Base-by-base conservation (phyloP, 1,140 invertebrate genomes). In the Laupala kohalensis region DNA sequence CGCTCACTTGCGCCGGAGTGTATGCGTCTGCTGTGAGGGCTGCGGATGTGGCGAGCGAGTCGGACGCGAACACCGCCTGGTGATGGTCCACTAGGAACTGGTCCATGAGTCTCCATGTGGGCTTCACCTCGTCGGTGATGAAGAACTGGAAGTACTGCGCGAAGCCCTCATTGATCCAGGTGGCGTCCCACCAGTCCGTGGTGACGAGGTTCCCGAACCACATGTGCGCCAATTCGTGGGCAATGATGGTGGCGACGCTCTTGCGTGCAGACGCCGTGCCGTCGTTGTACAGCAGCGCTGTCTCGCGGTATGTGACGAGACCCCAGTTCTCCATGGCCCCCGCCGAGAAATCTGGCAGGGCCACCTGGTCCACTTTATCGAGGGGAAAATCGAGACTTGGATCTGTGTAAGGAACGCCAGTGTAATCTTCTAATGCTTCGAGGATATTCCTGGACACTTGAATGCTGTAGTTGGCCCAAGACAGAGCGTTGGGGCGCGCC, bases 1-100 rank as follows among this genome's bases (percentile, higher is more conserved):
- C 79, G 19, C 78, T 79, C 29, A 92, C 86, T 78, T 89, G 83
- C 24, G 79, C 77, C 29, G 83, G 83, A 74, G 67, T 78, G 0
- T 0, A 76, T 76, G 79, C 77, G 15, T 76, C 69, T 27, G 78
- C 76, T 65, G 77, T 82, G 74, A 82, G 78, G 0, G 80, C 71
- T 28, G 78, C 76, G 9, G 77, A 69, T 19, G 69, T 69, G 5
- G 27, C 6, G 1, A 70, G 72, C 2, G 74, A 74, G 69, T 83
- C 81, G 5, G 28, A 27, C 6, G 65, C 69, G 26, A 82, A 72
- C n/a, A 78, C 79, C 3, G 26, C 13, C 27, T 82, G 80, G 73
- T 86, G 84, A 12, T 81, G 73, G 74, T 90, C 85, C 0, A 89
- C 78, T 0, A 92, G 86, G 77, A 96, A 92, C 71, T 91, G 89